Base-by-base conservation (phyloP, 2,797 vertebrate species). In the Enteromius trimaculatus region DNA sequence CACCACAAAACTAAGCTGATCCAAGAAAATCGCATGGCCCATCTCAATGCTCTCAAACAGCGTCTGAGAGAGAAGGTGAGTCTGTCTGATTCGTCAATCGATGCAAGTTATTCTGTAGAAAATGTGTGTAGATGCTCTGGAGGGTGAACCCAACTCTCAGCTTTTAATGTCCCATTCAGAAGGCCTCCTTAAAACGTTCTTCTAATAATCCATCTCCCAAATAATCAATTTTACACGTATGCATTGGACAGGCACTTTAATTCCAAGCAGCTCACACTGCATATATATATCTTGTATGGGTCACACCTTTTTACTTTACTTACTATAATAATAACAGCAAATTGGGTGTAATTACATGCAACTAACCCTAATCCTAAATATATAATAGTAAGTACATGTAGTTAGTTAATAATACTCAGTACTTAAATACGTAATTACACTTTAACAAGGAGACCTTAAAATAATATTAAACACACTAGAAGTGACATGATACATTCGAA, bases 1-100 rank as follows among this genome's bases (percentile, higher is more conserved):
- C 95, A 95, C 92, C 93, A 96, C 88, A 97, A 97, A 93, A 97
- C 97, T 96, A 96, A 96, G 91, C 91, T 95, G 89, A 97, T 92
- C 93, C 94, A 92, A 91, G 96, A 97, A 93, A 97, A 97, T 86
- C 95, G 97, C 0, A 94, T 96, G 88, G 96, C 96, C 77, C 95
- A 94, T 13, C 92, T 97, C 1, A 95, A 94, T 0, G 96, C 96
- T 10, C 92, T 97, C 88, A 95, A 96, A 87, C 95, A 96, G 90
- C 91, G 96, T 72, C 95, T 97, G 87, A 95, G 91, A 0, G 94
- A 96, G 87, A 97, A 97, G 95, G 97, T 47, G 70, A 88, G 90
- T 42, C 0, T 64, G 9, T 1, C 5, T 34, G 53, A 55, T 31
- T 8, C 39, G 8, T 66, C 34, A 11, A 10, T 21, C 65, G 10